These are phyloP conservation scores for Xestia rhomboidea DNA, from an alignment of 2,888 invertebrate species.

Conservation along the genomic window DNA sequence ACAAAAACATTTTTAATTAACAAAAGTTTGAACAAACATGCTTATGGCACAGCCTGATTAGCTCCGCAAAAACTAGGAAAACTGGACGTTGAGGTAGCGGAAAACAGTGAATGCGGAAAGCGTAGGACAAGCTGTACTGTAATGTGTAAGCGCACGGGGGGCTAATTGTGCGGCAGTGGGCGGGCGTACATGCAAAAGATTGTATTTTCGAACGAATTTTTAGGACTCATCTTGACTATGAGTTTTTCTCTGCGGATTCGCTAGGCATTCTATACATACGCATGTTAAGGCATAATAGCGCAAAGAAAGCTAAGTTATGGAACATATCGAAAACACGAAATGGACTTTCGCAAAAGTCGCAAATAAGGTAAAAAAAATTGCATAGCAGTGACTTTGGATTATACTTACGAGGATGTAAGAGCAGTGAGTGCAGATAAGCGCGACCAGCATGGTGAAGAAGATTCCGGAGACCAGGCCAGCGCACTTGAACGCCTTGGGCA, in stretches of 20 bases:
- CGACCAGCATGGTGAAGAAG: slow-evolving; percentile 95
- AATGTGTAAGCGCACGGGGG: not conserved
- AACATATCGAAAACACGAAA: not conserved
- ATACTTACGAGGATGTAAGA: slow-evolving; percentile 94
- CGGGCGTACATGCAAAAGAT: not conserved
- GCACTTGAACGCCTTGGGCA: slow-evolving; percentile 97
- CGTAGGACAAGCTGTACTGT: not conserved
- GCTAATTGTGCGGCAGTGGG: not conserved
- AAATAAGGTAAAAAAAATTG: not conserved
- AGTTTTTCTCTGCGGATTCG: slow-evolving; percentile 1
- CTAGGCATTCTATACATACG: not conserved
- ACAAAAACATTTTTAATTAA: slow-evolving; percentile 41
- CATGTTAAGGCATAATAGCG: slow-evolving; percentile 2
- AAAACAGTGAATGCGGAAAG: not conserved
- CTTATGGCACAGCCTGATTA: not conserved
- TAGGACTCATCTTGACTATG: not conserved
- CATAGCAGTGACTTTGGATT: slow-evolving; percentile 21
- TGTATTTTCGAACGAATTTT: not conserved
- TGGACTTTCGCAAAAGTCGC: not conserved
- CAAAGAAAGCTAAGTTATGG: slow-evolving; percentile 11
- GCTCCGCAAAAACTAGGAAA: not conserved
- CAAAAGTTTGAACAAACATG: not conserved
- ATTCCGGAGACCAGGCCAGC: slow-evolving; percentile 96
- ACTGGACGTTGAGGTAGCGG: not conserved
- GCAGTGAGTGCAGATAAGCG: slow-evolving; percentile 98